Base-by-base conservation (phyloP, 2,888 invertebrate species). In the Caenorhabditis sp. region DNA sequence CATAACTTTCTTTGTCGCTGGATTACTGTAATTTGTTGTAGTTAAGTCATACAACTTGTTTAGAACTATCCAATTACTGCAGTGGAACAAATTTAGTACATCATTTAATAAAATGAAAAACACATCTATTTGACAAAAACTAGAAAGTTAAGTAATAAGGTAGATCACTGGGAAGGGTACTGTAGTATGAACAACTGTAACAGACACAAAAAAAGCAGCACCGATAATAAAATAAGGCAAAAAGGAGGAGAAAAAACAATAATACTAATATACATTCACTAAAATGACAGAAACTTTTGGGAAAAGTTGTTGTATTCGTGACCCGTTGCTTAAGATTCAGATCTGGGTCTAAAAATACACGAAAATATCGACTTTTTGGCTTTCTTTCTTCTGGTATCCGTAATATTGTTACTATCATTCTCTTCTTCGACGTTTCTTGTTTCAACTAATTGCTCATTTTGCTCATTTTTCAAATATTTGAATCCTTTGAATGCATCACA, bases 401-500 rank as follows among this genome's bases (percentile, higher is more conserved):
- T n/a, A n/a, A n/a, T n/a, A n/a, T 43, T 43, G 5, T 10, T 17
- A 17, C 25, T 38, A 17, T 52, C 58, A 12, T 58, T 26, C 7
- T 20, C 49, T 14, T 31, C 58, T 10, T 50, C 20, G 58, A 7
- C 17, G 0, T 21, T 52, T 57, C 27, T 27, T 17, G 27, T 63
- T 14, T 43, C 36, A 57, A 8, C 17, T 0, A 23, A 27, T 63
- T n/a, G 20, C 10, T 27, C 59, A 54, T 31, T 38, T 59, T 1
- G 56, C 36, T 7, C 49, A 57, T 5, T 31, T 7, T 61, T 67
- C 12, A 71, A 56, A 17, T 23, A 61, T 49, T 63, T 63, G 58
- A 71, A 67, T 2, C 67, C 67, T 23, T 17, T 49, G 31, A 71
- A 71, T n/a, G 70, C 50, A 17, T 52, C 23, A 1, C 26, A 56